These are phyloP conservation scores for Ceratina australensis DNA, from an alignment of 1,140 invertebrate genomes.

Conservation along the genomic window DNA sequence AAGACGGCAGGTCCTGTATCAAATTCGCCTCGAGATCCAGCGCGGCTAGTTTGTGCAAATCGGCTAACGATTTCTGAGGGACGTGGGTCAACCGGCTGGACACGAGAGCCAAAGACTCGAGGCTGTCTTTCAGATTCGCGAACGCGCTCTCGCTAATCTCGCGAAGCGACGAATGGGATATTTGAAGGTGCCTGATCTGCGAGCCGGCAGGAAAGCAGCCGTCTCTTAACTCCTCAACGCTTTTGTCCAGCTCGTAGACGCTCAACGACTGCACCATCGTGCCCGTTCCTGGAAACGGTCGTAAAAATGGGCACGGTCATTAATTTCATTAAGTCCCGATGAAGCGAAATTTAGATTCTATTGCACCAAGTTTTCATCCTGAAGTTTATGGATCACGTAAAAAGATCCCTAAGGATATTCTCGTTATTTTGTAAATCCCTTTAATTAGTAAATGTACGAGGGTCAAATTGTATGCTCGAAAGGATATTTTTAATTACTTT, in stretches of 20 bases:
- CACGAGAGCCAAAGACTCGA: conserved; percentile 90
- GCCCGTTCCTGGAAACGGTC: conserved; percentile 70
- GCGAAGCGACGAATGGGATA: conserved; percentile 89
- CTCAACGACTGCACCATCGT: conserved; percentile 88
- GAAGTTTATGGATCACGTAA: conserved; percentile 28
- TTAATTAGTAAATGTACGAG: too few relatives aligned
- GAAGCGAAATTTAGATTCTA: conserved; percentile 36
- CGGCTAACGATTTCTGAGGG: conserved; percentile 89
- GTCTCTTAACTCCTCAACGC: conserved; percentile 84
- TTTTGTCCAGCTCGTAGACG: conserved; percentile 91
- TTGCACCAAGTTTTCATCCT: conserved; percentile 11
- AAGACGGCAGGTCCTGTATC: conserved; percentile 90
- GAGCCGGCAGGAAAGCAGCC: conserved; percentile 86
- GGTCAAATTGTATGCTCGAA: too few relatives aligned
- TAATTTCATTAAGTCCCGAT: conserved; percentile 49
- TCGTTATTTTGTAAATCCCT: neutral
- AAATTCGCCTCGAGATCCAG: conserved; percentile 93
- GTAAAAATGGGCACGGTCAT: conserved; percentile 29
- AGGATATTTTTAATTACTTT: too few relatives aligned
- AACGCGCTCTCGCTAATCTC: conserved; percentile 88
- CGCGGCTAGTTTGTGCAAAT: conserved; percentile 85
- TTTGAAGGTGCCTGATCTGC: conserved; percentile 89
- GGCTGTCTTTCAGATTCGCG: conserved; percentile 84
- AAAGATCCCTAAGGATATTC: neutral
- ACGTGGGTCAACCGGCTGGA: conserved; percentile 89